Evolutionary conservation across 2,888 invertebrate species (phyloP).

Genomic region (Sicus ferrugineus): DNA sequence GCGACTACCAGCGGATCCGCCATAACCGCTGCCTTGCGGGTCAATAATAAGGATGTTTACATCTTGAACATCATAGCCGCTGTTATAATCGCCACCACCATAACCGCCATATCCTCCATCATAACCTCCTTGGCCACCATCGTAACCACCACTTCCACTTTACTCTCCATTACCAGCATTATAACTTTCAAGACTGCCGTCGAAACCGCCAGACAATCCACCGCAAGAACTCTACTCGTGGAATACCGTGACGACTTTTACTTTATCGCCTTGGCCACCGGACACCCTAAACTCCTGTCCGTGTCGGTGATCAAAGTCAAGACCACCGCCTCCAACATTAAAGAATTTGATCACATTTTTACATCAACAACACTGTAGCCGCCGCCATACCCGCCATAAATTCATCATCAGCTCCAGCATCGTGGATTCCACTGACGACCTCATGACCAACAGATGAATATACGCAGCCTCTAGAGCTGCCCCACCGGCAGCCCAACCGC

Average conservation of each 20-base stretch:
- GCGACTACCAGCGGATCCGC: slow-evolving; percentile 23
- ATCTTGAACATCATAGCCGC: slow-evolving; percentile 21
- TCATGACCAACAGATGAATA: too few relatives aligned
- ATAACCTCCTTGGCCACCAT: neutral
- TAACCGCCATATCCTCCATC: slow-evolving; percentile 8
- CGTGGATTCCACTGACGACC: too few relatives aligned
- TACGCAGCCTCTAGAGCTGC: too few relatives aligned
- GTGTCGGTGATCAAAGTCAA: slow-evolving; percentile 28
- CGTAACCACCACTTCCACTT: neutral
- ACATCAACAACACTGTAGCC: slow-evolving; percentile 19
- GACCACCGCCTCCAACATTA: neutral
- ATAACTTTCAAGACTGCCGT: neutral
- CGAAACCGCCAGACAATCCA: neutral
- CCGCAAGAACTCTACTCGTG: slow-evolving; percentile 33
- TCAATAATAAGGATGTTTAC: neutral
- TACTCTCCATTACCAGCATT: neutral
- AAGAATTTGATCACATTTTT: slow-evolving; percentile 42
- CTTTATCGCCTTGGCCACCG: slow-evolving; percentile 32
- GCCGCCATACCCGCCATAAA: slow-evolving; percentile 21
- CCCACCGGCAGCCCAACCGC: too few relatives aligned
- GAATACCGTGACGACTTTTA: slow-evolving; percentile 30
- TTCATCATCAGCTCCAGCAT: too few relatives aligned
- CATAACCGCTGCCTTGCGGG: neutral
- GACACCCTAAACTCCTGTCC: slow-evolving; percentile 32
- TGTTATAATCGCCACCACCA: slow-evolving; percentile 12